Base-by-base conservation (phyloP, 1,140 invertebrate genomes). In the Homalodisca vitripennis region DNA sequence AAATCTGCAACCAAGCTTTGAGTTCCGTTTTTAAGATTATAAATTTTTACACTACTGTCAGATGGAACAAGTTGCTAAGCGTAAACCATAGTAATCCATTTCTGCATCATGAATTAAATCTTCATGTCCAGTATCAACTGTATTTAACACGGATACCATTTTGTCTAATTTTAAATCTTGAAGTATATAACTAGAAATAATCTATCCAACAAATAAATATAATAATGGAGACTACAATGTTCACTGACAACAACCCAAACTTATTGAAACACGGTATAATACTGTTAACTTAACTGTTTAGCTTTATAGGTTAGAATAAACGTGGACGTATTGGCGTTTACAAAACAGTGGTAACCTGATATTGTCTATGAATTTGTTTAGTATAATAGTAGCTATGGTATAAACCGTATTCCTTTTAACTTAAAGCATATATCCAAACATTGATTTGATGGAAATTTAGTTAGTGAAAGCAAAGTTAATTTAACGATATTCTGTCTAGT, bases 61-160 rank as follows among this genome's bases (percentile, higher is more conserved):
- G 95, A 98, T 0, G 98, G n/a, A 99, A 84, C 97, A 99, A 48
- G 98, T 99, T 3, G 98, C 98, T 76, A 99, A 82, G 74, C 92
- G 87, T 64, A 94, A 87, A 14, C 98, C 98, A 80, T 98, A 98
- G 81, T 96, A 99, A 83, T 99, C 97, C 80, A 99, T 88, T 81
- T 98, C 94, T 0, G 98, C 98, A 86, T 99, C 97, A 81, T 99
- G 98, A 73, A 99, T 96, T 92, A 99, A 97, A 78, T 99, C 98
- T 79, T 99, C 95, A 82, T 99, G 97, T 67, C 92, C 93, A 17
- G 97, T 99, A 80, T 98, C 96, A 41, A 99, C 91, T 48, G 95
- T 94, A 80, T 95, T 94, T 71, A 97, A 82, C 55, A 98, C 87
- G 60, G 92, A 91, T 63, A 98, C 93, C 95, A 93, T 92, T 17